These are phyloP conservation scores for Takifugu flavidus DNA, from an alignment of 2,113 vertebrate genomes.

Conservation along the genomic window DNA sequence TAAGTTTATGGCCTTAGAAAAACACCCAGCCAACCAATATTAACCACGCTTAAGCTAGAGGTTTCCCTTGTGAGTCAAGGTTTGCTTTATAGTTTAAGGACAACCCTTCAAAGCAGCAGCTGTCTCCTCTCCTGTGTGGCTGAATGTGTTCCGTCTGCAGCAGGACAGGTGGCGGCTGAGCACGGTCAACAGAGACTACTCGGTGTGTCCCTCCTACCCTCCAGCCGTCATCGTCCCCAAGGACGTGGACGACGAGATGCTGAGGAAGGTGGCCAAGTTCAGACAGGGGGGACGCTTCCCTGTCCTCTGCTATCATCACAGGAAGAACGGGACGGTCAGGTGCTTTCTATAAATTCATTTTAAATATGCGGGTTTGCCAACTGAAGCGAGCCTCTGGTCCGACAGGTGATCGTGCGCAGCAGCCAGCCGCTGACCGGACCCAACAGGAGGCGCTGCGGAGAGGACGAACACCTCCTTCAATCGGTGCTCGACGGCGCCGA, in stretches of 20 bases:
- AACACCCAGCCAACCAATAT: too few species aligned
- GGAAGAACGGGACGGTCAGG: slow-evolving; percentile 75
- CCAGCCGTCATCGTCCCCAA: slow-evolving; percentile 71
- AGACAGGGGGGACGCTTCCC: slow-evolving; percentile 82
- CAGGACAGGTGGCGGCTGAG: slow-evolving; percentile 80
- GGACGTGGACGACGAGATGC: slow-evolving; percentile 48
- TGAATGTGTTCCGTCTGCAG: slow-evolving; percentile 51
- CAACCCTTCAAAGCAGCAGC: background rate
- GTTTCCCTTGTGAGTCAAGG: too few species aligned
- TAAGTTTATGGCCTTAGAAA: too few species aligned
- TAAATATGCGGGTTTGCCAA: too few species aligned
- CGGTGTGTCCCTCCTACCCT: slow-evolving; percentile 78
- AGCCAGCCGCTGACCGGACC: slow-evolving; percentile 80
- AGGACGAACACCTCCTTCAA: slow-evolving; percentile 79
- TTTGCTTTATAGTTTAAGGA: too few species aligned
- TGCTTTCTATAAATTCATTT: background rate
- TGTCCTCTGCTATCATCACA: slow-evolving; percentile 80
- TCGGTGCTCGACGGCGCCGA: slow-evolving; percentile 49
- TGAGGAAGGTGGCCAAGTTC: slow-evolving; percentile 76
- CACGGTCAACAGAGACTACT: slow-evolving; percentile 75
- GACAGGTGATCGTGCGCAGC: slow-evolving; percentile 81
- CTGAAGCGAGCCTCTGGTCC: background rate
- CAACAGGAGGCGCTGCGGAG: slow-evolving; percentile 77
- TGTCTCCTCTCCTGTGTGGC: background rate
- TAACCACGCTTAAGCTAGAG: too few species aligned